phyloP scores from a whole-genome alignment of 2,797 vertebrate species.

The Chaetophractus vellerosus region DNA sequence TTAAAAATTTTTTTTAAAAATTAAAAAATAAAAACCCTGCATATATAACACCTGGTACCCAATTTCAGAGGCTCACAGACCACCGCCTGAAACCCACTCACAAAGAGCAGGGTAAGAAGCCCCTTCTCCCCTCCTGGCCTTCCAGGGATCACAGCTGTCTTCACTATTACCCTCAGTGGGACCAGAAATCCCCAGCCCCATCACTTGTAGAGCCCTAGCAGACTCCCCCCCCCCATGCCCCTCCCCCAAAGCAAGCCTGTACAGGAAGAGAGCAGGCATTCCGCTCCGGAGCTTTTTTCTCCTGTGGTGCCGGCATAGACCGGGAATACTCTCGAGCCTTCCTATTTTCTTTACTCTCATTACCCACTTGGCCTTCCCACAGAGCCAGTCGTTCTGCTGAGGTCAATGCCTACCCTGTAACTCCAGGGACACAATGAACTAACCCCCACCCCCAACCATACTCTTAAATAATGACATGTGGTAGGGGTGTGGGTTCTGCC shows the following conservation, averaged over 20 bases:
- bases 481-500: neutral
- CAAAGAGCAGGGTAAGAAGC: neutral
- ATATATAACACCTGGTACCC: neutral
- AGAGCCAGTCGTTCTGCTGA: neutral
- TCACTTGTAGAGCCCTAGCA: neutral
- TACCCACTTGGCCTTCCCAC: neutral
- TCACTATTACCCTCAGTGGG: neutral
- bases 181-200: neutral
- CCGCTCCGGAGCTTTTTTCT: neutral
- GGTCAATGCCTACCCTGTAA: neutral
- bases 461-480: neutral
- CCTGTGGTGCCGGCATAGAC: neutral
- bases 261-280: neutral
- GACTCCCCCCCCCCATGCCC: neutral
- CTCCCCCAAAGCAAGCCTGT: neutral
- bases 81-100: neutral
- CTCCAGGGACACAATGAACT: neutral
- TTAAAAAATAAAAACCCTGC: neutral
- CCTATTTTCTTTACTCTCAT: neutral
- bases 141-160: neutral
- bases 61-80: neutral
- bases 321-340: neutral
- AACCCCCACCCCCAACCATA: neutral
- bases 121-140: neutral
- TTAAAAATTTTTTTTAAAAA: neutral